Evolutionary conservation across 1,140 invertebrate species (phyloP), one percentile per base, ranked within the genome.

Genomic region (Ooceraea biroi): DNA sequence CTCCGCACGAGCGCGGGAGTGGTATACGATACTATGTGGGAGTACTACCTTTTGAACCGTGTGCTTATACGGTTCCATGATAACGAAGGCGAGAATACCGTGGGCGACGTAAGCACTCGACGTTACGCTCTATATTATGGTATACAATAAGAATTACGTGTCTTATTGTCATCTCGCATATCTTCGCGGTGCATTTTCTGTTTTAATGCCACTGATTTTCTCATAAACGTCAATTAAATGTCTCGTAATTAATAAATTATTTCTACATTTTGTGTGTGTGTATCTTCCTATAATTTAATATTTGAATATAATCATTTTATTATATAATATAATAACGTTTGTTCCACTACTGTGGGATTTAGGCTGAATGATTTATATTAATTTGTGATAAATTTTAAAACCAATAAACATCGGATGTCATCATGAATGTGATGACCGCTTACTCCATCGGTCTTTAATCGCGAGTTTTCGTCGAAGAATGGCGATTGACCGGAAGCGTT

Each of bases 1-100:
- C 86, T 84, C 63, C 57, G 52, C 41, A 14, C 48, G n/a, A n/a
- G n/a, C n/a, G 36, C 7, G 71, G 55, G n/a, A 46, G 65, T 66
- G 55, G 12, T n/a, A 36, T 27, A 36, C n/a, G 55, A 52, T 50
- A 41, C 69, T 73, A 73, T 73, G 41, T 57, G 52, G 7, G n/a
- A n/a, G 27, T 19, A 3, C 55, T 46, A 61, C 17, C 50, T 41
- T 66, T 25, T 41, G 60, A 44, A 44, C 41, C 46, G 19, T 25
- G 68, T 10, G 44, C 30, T 84, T 57, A 57, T 73, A 36, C 58
- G 25, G 30, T 7, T 27, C 10, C 57, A 11, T 5, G 48, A 60
- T 52, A 71, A 61, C 25, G 5, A 11, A 12, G 61, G 52, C 44
- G 60, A 68, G 85, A 80, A 57, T 78, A 69, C n/a, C n/a, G n/a